Base-by-base conservation (phyloP, 1,140 invertebrate genomes). In the Drosophila pseudoobscura region DNA sequence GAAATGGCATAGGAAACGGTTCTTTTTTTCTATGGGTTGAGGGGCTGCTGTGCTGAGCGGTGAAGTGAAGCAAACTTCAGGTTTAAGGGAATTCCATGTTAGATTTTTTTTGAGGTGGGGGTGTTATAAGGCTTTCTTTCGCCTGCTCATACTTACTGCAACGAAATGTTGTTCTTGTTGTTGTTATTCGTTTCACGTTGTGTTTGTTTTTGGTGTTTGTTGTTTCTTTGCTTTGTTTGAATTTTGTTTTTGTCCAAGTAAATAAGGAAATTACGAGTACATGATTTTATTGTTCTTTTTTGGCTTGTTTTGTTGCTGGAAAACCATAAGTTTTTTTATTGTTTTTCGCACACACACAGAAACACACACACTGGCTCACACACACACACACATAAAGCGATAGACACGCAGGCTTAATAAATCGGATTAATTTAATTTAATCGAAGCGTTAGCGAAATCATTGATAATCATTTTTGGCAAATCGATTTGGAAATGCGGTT, bases 391-490 rank as follows among this genome's bases (percentile, higher is more conserved):
- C 29, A 50, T 20, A 20, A 46, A 47, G 24, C 44, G 17, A 53
- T n/a, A 68, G 24, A n/a, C 50, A 61, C 50, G 45, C 31, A 56
- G 31, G 29, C 35, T 58, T 51, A 52, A 49, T 51, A 75, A 80
- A 76, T 79, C 47, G 51, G 76, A 85, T 85, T 85, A 87, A 85
- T 88, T 88, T 87, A 87, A 85, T 87, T 85, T 78, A 87, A 87
- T 85, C 80, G 75, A 76, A 61, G 39, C 69, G 74, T 77, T 76
- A 51, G 77, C 62, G 47, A 88, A 89, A 88, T 89, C 83, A 88
- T 88, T 88, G 83, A 88, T 88, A 88, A 88, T 89, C 65, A 78
- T 89, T 88, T 88, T 80, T 84, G 75, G 77, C 79, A 88, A 88
- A 88, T 88, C 83, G 83, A 88, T 88, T 83, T 88, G 70, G 75